Percentiles rank a stretch among this genome's conserved stretches.
Evolutionary conservation across 92 coral and sea anemone species (phyloP).

Genomic region (Porites divaricata): DNA sequence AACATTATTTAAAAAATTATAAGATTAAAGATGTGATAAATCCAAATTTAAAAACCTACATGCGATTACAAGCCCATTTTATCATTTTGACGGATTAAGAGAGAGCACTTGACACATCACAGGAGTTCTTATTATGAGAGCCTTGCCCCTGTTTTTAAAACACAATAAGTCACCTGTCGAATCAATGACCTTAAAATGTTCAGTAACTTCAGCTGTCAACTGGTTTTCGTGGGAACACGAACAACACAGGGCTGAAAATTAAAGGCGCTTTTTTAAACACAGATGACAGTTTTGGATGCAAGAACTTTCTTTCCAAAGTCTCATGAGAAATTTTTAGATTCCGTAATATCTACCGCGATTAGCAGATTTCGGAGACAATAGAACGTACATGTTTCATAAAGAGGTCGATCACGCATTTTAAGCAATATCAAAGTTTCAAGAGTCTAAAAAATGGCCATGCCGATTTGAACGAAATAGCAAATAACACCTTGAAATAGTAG

Average conservation of each 20-base stretch:
- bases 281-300: slow-evolving; percentile 48
- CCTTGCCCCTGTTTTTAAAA: not conserved
- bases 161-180: slow-evolving; percentile 22
- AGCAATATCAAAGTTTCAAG: too few relatives aligned
- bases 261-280: not conserved
- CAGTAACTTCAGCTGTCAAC: slow-evolving; percentile 35
- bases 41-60: not conserved
- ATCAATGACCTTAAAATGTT: not conserved
- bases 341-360: not conserved
- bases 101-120: not conserved
- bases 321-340: slow-evolving; percentile 18
- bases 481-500: too few relatives aligned
- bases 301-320: not conserved
- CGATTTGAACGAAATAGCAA: too few relatives aligned
- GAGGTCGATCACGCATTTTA: too few relatives aligned
- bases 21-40: not conserved
- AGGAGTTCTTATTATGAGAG: slow-evolving; percentile 3
- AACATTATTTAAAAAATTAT: too few relatives aligned
- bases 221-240: slow-evolving; percentile 35
- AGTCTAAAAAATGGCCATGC: too few relatives aligned
- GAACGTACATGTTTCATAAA: too few relatives aligned
- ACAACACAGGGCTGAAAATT: not conserved
- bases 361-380: too few relatives aligned
- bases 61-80: not conserved
- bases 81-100: not conserved